Evolutionary conservation across 1,140 invertebrate species (phyloP).

Genomic region (Drosophila truncata): DNA sequence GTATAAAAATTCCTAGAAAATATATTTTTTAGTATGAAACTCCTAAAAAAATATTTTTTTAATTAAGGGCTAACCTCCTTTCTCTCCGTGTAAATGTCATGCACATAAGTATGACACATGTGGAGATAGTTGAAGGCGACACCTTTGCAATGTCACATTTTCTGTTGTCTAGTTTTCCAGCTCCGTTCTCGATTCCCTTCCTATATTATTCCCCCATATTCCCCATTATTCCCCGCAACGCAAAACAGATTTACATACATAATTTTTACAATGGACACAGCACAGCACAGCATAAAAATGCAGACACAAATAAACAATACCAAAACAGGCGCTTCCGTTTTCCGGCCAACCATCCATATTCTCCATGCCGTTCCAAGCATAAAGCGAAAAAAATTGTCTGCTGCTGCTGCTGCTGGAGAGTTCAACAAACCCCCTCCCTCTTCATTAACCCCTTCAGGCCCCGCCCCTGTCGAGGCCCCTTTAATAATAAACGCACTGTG

Average conservation of each 20-base stretch:
- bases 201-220: no score
- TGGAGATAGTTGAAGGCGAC: conserved; percentile 51
- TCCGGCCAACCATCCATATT: conserved; percentile 52
- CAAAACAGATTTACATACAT: conserved; percentile 56
- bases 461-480: conserved; percentile 1
- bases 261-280: conserved; percentile 59
- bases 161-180: conserved; percentile 22
- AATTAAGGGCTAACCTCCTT: not conserved
- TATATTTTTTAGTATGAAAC: no score
- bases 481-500: conserved; percentile 36
- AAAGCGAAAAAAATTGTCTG: conserved; percentile 27
- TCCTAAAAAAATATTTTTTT: not conserved
- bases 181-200: conserved; percentile 10
- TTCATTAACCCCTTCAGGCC: conserved; percentile 20
- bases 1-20: no score
- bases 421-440: conserved; percentile 36
- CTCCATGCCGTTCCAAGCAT: conserved; percentile 15
- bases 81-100: conserved; percentile 10
- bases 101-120: conserved; percentile 34
- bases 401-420: conserved; percentile 12
- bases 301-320: conserved; percentile 64
- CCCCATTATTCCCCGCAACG: conserved; percentile 17
- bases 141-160: conserved; percentile 53
- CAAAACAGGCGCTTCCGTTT: conserved; percentile 76
- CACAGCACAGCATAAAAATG: conserved; percentile 52